Base-by-base conservation (phyloP, 2,113 vertebrate genomes). In the Triplophysa dalaica region DNA sequence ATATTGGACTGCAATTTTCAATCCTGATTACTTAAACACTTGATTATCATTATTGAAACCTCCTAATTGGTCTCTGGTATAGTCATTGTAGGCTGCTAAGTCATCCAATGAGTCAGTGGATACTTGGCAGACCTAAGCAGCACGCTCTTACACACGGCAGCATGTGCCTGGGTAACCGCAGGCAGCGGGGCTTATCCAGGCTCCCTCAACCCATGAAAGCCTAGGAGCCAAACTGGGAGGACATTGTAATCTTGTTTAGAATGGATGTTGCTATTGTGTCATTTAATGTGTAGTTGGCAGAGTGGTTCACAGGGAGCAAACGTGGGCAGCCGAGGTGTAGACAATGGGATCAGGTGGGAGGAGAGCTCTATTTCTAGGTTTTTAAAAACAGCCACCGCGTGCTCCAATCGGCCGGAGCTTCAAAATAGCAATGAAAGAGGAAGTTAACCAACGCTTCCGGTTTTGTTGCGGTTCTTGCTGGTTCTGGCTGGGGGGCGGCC, bases 231-330 rank as follows among this genome's bases (percentile, higher is more conserved):
- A 90, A 89, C 91, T 84, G 87, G 86, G 86, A 89, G 85, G 85
- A 87, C 80, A 45, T 70, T 86, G 88, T 92, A 91, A 92, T 92
- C 91, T 92, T 82, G 90, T 93, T 89, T 89, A 89, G 86, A 89
- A 87, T 82, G 88, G 86, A 88, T 91, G 90, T 92, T 88, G 83
- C 89, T 90, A 88, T 91, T 91, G 87, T 91, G 86, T 26, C 75
- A 70, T 81, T 86, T 86, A 83, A 90, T 85, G 77, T 84, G 75
- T 70, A 64, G 81, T 90, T 87, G 86, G 88, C 86, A 83, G 85
- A 81, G 67, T n/a, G 76, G 84, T 86, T 85, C 8, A 85, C 86
- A 84, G 60, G 68, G 89, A 88, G 88, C 84, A 72, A 88, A 89
- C 77, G 89, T 90, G 88, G 90, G 90, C 86, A 86, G 82, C 73